Evolutionary conservation across 2,888 invertebrate species (phyloP), one percentile per base, ranked within the genome.

Genomic region (Helleia helle): DNA sequence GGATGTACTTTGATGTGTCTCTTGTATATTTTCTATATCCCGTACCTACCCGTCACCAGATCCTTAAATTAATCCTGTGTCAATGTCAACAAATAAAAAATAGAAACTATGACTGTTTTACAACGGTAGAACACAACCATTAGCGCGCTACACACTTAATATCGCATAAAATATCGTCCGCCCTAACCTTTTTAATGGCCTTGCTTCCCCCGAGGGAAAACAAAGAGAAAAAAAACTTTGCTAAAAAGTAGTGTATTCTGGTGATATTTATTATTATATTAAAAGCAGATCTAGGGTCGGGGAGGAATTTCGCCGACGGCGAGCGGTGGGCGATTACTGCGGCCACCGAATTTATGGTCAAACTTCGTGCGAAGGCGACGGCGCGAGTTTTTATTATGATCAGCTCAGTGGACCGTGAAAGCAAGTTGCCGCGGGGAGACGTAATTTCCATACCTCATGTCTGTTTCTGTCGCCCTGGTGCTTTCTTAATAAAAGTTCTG

Each of bases 301-400:
- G 57, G 62, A 41, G 57, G 62, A 66, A 66, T 68, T 65, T 66
- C 53, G 75, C 77, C 74, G 65, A 55, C 67, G 76, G 76, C 73
- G 60, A 67, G 60, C 62, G 22, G 22, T 36, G 55, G 54, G 60
- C 75, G 71, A 74, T 76, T 73, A 74, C 73, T 67, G 68, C 59
- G 76, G 67, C 81, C 75, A 74, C 64, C 62, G 74, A 84, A 86
- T 86, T 86, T 86, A 86, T 86, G 86, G 86, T 86, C 85, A 85
- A 86, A 86, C 79, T 86, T 86, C 65, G 70, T 59, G 70, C 56
- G 70, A 65, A 80, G 76, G 85, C 83, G 85, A 80, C 81, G 80
- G 81, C 74, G 75, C 76, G 81, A 71, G 77, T 85, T 86, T 86
- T 86, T 86, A 86, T 86, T 85, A 86, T 85, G 84, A 85, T 85